These are phyloP conservation scores for Chaetogeoica ovagalla DNA, from an alignment of 2,888 invertebrate genomes.

Conservation along the genomic window DNA sequence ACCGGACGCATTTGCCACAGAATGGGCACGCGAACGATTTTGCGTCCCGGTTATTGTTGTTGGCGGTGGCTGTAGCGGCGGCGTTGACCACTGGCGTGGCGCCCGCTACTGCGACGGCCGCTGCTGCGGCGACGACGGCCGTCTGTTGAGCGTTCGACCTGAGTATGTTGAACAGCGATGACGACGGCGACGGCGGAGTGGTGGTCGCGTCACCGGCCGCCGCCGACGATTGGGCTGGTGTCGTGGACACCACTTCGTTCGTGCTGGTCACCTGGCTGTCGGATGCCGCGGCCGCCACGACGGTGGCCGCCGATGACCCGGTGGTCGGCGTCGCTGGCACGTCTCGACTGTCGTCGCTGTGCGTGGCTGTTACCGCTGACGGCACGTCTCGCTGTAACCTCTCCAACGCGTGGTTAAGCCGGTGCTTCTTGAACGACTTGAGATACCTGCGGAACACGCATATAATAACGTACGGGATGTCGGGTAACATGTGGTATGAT, in stretches of 20 bases:
- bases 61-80: constrained; percentile 55
- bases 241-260: constrained; percentile 65
- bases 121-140: constrained; percentile 48
- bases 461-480: neutral
- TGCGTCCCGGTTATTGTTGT: constrained; percentile 61
- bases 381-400: constrained; percentile 66
- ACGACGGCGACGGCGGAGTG: constrained; percentile 53
- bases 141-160: constrained; percentile 40
- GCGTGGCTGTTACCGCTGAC: constrained; percentile 19
- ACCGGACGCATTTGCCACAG: constrained; percentile 85
- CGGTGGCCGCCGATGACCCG: neutral
- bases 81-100: constrained; percentile 49
- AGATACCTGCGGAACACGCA: constrained; percentile 65
- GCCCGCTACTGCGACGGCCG: constrained; percentile 5
- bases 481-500: too few species aligned
- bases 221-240: constrained; percentile 30
- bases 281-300: constrained; percentile 57
- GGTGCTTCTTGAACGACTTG: constrained; percentile 87
- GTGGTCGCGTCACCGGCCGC: constrained; percentile 53
- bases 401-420: constrained; percentile 83
- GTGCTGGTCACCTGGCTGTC: constrained; percentile 73
- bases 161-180: constrained; percentile 31
- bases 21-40: constrained; percentile 85
- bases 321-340: constrained; percentile 27
- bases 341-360: constrained; percentile 49